Conservation (phyloP, 2,113 vertebrate genomes). For the Gambusia holbrooki region DNA sequence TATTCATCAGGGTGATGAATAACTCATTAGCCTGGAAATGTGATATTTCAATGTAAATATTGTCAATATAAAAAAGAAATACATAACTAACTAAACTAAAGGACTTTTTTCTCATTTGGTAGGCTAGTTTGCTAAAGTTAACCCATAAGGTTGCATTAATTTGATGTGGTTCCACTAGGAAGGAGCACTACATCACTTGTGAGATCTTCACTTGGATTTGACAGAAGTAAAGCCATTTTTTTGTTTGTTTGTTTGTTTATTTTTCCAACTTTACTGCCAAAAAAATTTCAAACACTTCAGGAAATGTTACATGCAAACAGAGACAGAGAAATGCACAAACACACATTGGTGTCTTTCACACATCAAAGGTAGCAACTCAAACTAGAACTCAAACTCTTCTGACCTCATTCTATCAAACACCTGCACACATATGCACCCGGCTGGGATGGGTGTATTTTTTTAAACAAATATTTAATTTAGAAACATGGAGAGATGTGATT, state of each 20-base stretch:
- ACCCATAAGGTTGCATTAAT: neutral
- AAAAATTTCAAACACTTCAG: neutral
- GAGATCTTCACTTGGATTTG: neutral
- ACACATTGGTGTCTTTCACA: slow-evolving; percentile 17
- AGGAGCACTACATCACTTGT: neutral
- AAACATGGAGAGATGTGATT: neutral
- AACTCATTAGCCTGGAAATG: too few species aligned
- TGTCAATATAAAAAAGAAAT: too few species aligned
- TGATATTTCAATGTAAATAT: too few species aligned
- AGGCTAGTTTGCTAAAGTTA: neutral
- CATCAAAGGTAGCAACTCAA: slow-evolving; percentile 54
- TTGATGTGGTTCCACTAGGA: neutral
- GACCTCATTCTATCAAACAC: slow-evolving; percentile 66
- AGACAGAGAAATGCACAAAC: slow-evolving; percentile 1
- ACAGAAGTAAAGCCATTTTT: too few species aligned
- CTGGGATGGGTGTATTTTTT: slow-evolving; percentile 14
- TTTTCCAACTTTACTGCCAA: neutral
- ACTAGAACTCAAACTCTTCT: slow-evolving; percentile 56
- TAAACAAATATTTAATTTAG: slow-evolving; percentile 47
- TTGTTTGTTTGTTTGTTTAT: neutral
- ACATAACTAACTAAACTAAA: too few species aligned
- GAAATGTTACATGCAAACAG: neutral
- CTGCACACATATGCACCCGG: slow-evolving; percentile 24
- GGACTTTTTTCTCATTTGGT: too few species aligned
- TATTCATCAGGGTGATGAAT: too few species aligned